Conservation (phyloP, 2,113 vertebrate species). For the Galbula dea region DNA sequence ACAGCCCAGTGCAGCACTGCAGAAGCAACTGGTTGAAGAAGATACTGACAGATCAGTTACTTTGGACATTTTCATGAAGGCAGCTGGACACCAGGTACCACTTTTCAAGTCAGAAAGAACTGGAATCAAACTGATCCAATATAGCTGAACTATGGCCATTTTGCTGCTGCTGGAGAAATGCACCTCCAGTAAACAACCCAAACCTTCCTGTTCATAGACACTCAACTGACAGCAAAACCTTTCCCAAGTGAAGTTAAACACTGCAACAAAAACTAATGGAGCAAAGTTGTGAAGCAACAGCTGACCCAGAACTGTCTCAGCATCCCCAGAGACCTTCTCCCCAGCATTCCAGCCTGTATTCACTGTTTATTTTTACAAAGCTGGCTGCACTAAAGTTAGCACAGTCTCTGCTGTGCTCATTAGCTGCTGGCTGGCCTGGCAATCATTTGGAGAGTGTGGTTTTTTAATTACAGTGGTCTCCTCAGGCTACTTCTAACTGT, state of each 20-base stretch:
- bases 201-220: neutral
- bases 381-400: slow-evolving; percentile 54
- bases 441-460: slow-evolving; percentile 27
- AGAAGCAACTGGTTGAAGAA: neutral
- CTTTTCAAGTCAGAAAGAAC: neutral
- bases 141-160: neutral
- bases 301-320: slow-evolving; percentile 4
- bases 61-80: neutral
- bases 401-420: slow-evolving; percentile 27
- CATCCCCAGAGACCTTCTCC: neutral
- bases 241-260: neutral
- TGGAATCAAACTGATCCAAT: neutral
- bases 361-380: slow-evolving; percentile 64
- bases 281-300: slow-evolving; percentile 31
- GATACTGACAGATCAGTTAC: neutral
- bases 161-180: neutral
- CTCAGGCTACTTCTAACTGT: neutral
- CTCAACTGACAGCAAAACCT: neutral
- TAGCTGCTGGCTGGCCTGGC: slow-evolving; percentile 21
- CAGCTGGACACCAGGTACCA: neutral
- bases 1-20: neutral
- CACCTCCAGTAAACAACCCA: neutral
- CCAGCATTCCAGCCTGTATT: slow-evolving; percentile 23
- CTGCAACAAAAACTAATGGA: slow-evolving; percentile 29
- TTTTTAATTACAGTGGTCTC: neutral